Base-by-base conservation (phyloP, 2,113 vertebrate genomes). In the Burhinus oedicnemus region DNA sequence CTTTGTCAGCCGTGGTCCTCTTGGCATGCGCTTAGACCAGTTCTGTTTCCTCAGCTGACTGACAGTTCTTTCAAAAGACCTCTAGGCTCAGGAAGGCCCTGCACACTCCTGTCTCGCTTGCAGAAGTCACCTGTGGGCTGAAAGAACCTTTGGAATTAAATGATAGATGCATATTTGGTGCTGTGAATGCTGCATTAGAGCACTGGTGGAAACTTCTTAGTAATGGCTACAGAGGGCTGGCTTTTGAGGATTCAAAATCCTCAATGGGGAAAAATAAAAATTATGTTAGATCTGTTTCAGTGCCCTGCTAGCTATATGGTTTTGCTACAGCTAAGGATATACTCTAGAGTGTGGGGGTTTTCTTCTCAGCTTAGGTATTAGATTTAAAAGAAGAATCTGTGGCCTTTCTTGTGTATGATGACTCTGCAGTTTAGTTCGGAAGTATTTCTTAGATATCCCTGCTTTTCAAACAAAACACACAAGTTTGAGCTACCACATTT, bases 261-360 rank as follows among this genome's bases (percentile, higher is more conserved):
- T 75, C 52, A n/a, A 0, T 8, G 32, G 45, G n/a, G 26, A 55
- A 72, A 29, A 83, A 49, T 15, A n/a, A 29, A 52, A 60, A 27
- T 76, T 3, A 9, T 40, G 12, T 71, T 72, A 38, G 15, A 22
- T 30, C 57, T 64, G 17, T 79, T n/a, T 30, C 5, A 6, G 54
- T 75, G 38, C 7, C 16, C 42, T 0, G 0, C 11, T 22, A 60
- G 54, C 54, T 54, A 6, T 52, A 21, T 75, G n/a, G 52, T n/a
- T 57, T 89, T 89, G 17, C 5, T 77, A 3, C 45, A 54, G 16
- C 30, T 81, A 76, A 80, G 32, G 30, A 23, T 74, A 15, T 17
- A 11, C 30, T 32, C 66, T 22, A 5, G 14, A 57, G 25, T 2
- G 1, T 20, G 15, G 5, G 5, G 21, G 1, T 9, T 65, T 89